Evolutionary conservation across 35 echinoderm and acorn worm species (phyloP).

Genomic region (Stichopus chloronotus): DNA sequence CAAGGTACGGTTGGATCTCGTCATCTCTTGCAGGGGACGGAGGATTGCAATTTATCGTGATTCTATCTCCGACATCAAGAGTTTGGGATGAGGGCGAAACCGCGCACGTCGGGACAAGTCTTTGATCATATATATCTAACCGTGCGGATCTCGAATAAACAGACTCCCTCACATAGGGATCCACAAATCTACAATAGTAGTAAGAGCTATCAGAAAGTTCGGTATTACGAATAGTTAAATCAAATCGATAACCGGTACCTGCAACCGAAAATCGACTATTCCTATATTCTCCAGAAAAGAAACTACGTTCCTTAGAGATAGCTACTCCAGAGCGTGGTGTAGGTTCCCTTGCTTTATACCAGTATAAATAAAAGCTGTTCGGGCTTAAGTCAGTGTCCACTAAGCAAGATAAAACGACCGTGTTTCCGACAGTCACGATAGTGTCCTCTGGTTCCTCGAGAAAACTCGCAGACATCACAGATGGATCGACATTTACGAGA

Average conservation of each 20-base stretch:
- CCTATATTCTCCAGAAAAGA: not conserved
- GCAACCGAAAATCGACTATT: not conserved
- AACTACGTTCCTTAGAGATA: not conserved
- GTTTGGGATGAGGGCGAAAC: not conserved
- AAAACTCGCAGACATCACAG: not conserved
- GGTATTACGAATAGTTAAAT: conserved; percentile 5
- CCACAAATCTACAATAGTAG: conserved; percentile 20
- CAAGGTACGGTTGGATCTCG: not conserved
- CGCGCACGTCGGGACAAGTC: not conserved
- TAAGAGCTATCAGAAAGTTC: not conserved
- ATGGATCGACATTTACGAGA: not conserved
- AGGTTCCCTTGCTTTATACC: not conserved
- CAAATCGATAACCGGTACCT: conserved; percentile 11
- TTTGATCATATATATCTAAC: conserved; percentile 17
- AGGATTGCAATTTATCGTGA: not conserved
- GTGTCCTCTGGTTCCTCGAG: not conserved
- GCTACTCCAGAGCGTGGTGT: not conserved
- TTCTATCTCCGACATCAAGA: conserved; percentile 16
- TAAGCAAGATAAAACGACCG: conserved; percentile 7
- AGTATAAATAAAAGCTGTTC: not conserved
- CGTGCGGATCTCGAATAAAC: not conserved
- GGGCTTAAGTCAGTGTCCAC: not conserved
- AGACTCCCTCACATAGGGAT: not conserved
- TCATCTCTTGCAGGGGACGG: too few relatives aligned
- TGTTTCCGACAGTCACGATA: not conserved